Evolutionary conservation across 1,140 invertebrate species (phyloP).

Genomic region (Drosophila kohkoa): DNA sequence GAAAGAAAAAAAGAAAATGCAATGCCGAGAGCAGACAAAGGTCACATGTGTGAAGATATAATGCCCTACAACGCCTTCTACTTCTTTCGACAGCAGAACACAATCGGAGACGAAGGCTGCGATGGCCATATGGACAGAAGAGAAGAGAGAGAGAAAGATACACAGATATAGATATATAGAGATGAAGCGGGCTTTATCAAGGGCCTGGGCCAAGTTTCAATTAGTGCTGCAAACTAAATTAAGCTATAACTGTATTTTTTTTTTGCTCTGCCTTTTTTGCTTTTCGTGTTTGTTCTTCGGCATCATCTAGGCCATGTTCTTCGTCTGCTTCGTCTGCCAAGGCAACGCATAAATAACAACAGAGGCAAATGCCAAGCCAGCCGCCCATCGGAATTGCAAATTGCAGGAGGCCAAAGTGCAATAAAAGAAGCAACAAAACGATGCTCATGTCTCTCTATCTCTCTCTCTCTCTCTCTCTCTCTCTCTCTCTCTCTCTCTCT

Average conservation of each 20-base stretch:
- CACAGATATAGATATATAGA: background rate
- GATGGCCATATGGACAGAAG: background rate
- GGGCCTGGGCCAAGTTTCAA: constrained; percentile 64
- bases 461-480: too few relatives aligned
- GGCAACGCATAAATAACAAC: constrained; percentile 69
- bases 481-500: background rate
- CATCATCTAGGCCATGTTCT: background rate
- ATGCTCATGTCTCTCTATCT: background rate
- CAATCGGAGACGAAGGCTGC: background rate
- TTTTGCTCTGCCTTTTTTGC: background rate
- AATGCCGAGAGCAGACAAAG: constrained; percentile 48
- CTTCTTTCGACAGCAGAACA: background rate
- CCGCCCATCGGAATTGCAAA: constrained; percentile 50
- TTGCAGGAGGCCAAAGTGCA: constrained; percentile 34
- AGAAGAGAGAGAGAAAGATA: background rate
- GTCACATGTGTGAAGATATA: constrained; percentile 72
- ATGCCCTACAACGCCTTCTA: constrained; percentile 35
- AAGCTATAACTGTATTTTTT: constrained; percentile 61
- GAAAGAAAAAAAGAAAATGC: constrained; percentile 17
- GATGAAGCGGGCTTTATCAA: constrained; percentile 8
- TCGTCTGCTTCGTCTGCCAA: constrained; percentile 8
- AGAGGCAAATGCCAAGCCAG: constrained; percentile 39
- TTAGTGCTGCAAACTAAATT: constrained; percentile 79
- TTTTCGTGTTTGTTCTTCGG: too few relatives aligned
- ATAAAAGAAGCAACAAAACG: background rate